Evolutionary conservation across 2,888 invertebrate species (phyloP).

Genomic region (Encarsia formosa): DNA sequence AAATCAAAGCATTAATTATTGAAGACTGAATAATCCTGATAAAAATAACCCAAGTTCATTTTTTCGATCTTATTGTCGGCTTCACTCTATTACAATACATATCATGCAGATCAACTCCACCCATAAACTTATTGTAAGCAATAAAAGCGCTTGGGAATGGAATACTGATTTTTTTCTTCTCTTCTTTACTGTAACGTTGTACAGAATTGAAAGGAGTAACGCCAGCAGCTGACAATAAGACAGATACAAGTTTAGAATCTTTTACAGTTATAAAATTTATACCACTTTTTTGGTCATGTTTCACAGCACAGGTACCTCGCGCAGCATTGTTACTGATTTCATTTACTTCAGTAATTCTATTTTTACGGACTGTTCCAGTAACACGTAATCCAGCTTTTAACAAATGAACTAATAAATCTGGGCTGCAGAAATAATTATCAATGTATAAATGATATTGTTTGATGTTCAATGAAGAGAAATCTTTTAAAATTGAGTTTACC

Average conservation of each 20-base stretch:
- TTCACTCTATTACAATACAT: constrained; percentile 6
- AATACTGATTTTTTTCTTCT: constrained; percentile 6
- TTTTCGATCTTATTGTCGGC: constrained; percentile 2
- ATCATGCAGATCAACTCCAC: constrained; percentile 9
- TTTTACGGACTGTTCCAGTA: constrained; percentile 6
- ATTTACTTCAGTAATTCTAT: constrained; percentile 12
- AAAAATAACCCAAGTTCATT: constrained; percentile 10
- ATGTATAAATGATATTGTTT: constrained; percentile 10
- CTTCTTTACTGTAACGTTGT: constrained; percentile 8
- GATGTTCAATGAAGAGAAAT: neutral
- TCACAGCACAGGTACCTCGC: constrained; percentile 8
- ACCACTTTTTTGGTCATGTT: constrained; percentile 11
- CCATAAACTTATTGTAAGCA: constrained; percentile 12
- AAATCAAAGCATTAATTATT: constrained; percentile 4
- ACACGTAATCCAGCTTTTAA: constrained; percentile 5
- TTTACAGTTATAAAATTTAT: constrained; percentile 13
- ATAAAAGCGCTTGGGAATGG: constrained; percentile 6
- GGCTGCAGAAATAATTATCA: constrained; percentile 9
- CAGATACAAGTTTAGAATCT: neutral
- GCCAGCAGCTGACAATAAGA: constrained; percentile 9
- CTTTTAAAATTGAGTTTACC: neutral
- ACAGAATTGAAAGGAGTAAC: constrained; percentile 1
- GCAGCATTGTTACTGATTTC: constrained; percentile 10
- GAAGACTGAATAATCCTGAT: constrained; percentile 6
- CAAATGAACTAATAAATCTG: constrained; percentile 11